A percentile compares a stretch with the other conserved stretches of the same genome.
phyloP scores from a whole-genome alignment of 2,797 vertebrate genomes.

The Clarias laeviceps region DNA sequence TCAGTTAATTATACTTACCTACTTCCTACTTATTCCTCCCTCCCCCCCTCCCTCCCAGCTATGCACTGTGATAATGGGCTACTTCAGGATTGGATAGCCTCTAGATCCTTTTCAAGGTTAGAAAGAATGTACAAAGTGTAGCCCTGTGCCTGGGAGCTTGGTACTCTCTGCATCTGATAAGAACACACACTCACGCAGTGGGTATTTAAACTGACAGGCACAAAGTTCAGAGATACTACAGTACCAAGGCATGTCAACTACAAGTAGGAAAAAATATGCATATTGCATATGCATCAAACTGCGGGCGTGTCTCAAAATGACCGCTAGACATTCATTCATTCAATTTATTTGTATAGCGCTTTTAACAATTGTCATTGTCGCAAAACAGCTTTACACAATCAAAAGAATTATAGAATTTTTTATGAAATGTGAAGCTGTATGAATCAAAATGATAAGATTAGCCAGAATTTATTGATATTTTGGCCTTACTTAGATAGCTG shows the following conservation, averaged over 20 bases:
- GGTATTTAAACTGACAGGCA: neutral
- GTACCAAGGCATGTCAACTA: neutral
- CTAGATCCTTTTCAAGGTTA: constrained; percentile 46
- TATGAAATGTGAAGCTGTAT: no score
- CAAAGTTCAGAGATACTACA: constrained; percentile 18
- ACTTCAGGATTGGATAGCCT: constrained; percentile 36
- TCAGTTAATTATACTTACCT: constrained; percentile 42
- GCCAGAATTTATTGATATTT: no score
- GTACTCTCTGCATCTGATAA: constrained; percentile 35
- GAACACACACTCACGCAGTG: neutral
- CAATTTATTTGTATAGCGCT: no score
- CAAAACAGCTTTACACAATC: no score
- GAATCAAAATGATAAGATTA: no score
- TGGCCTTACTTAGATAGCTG: no score
- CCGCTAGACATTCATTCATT: no score
- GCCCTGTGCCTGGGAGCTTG: constrained; percentile 13
- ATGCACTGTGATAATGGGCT: constrained; percentile 35
- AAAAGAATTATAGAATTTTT: no score
- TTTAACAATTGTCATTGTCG: no score
- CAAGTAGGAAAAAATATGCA: neutral
- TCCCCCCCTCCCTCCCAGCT: constrained; percentile 10
- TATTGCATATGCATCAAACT: no score
- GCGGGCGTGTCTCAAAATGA: no score
- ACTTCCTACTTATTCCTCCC: constrained; percentile 15
- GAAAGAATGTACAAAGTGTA: constrained; percentile 31